These are phyloP conservation scores for Andrena minutula DNA, from an alignment of 2,888 invertebrate species.

Conservation along the genomic window DNA sequence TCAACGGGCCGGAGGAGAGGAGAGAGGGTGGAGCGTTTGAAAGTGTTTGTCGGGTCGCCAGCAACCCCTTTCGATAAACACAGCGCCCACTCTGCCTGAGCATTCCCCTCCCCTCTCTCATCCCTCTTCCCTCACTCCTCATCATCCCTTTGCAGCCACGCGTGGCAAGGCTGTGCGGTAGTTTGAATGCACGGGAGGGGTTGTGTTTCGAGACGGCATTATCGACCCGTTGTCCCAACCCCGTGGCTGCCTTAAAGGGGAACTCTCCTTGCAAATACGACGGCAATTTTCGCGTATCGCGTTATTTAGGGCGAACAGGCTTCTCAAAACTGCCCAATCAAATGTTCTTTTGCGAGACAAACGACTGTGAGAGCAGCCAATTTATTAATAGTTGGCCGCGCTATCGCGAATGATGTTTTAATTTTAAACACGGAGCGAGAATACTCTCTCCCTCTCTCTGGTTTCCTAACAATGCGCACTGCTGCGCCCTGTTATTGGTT, in stretches of 20 bases:
- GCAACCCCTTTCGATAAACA: conserved; percentile 75
- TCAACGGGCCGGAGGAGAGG: neutral
- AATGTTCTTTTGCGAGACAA: neutral
- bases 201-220: conserved; percentile 77
- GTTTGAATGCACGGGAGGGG: conserved; percentile 68
- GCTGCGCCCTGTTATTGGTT: conserved; percentile 44
- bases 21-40: conserved; percentile 23
- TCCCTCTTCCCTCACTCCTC: conserved; percentile 23
- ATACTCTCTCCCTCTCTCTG: conserved; percentile 8
- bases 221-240: conserved; percentile 73
- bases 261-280: conserved; percentile 62
- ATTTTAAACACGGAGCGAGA: conserved; percentile 34
- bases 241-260: conserved; percentile 72
- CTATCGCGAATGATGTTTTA: conserved; percentile 35
- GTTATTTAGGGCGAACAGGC: neutral
- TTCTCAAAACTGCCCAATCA: neutral
- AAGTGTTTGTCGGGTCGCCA: conserved; percentile 63
- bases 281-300: conserved; percentile 54
- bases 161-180: conserved; percentile 66
- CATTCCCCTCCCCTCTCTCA: conserved; percentile 43
- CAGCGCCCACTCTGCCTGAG: conserved; percentile 71
- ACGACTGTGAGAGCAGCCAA: conserved; percentile 20
- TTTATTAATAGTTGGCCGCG: conserved; percentile 39
- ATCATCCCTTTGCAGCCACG: conserved; percentile 41
- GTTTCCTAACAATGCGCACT: conserved; percentile 42